phyloP scores from a whole-genome alignment of 2,797 vertebrate species.

The Bufotes viridis region DNA sequence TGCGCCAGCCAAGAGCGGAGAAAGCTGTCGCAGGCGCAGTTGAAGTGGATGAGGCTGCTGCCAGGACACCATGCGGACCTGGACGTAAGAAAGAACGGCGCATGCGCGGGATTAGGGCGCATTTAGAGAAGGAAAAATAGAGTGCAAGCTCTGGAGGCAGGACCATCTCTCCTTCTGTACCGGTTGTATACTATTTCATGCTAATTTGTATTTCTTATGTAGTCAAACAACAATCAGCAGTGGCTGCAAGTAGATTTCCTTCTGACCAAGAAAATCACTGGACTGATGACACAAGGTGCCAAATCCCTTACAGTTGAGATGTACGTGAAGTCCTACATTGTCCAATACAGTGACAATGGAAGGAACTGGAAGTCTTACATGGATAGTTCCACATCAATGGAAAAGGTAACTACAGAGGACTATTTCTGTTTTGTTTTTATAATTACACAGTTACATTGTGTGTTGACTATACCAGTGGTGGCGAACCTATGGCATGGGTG shows the following conservation, averaged over 20 bases:
- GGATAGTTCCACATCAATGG: constrained; percentile 71
- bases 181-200: neutral
- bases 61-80: too few species aligned
- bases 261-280: constrained; percentile 88
- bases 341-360: constrained; percentile 84
- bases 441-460: neutral
- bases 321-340: constrained; percentile 82
- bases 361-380: constrained; percentile 82
- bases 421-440: neutral
- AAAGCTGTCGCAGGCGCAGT: too few species aligned
- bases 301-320: constrained; percentile 80
- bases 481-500: too few species aligned
- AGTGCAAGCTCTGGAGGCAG: too few species aligned
- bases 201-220: constrained; percentile 3
- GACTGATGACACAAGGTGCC: constrained; percentile 89
- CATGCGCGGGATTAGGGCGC: too few species aligned
- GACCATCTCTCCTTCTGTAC: too few species aligned
- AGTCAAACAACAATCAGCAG: constrained; percentile 84
- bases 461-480: too few species aligned
- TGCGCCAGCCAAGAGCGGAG: too few species aligned
- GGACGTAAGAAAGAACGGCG: too few species aligned
- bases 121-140: too few species aligned
- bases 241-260: constrained; percentile 93
- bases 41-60: too few species aligned
- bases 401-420: constrained; percentile 77